Evolutionary conservation across 2,888 invertebrate species (phyloP).

Genomic region (Sericinus montela): DNA sequence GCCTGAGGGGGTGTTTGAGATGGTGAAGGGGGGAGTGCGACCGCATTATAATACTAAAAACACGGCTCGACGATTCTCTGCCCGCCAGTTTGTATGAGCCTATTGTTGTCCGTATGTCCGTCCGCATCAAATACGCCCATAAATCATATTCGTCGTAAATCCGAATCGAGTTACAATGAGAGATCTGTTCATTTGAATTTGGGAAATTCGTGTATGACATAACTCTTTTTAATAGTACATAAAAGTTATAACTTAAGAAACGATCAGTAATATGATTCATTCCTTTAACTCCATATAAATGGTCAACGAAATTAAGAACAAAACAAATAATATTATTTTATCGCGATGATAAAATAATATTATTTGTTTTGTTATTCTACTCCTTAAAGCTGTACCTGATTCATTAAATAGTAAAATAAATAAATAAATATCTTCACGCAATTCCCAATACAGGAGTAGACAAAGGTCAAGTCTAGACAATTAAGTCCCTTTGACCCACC

Average conservation of each 20-base stretch:
- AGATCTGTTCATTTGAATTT: slow-evolving; percentile 69
- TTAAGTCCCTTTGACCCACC: too few species aligned
- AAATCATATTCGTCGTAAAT: slow-evolving; percentile 78
- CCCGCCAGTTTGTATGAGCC: slow-evolving; percentile 53
- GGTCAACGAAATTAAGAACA: too few species aligned
- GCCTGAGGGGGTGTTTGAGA: slow-evolving; percentile 20
- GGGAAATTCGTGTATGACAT: slow-evolving; percentile 39
- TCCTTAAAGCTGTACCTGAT: too few species aligned
- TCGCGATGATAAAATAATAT: too few species aligned
- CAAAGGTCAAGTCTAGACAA: too few species aligned
- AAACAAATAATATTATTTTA: too few species aligned
- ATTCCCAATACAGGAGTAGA: too few species aligned
- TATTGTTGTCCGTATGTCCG: slow-evolving; percentile 71
- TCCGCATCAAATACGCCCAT: slow-evolving; percentile 71
- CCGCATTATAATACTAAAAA: slow-evolving; percentile 72
- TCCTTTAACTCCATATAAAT: too few species aligned
- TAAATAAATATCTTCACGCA: too few species aligned
- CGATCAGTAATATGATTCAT: neutral
- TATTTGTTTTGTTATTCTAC: too few species aligned
- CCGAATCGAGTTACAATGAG: slow-evolving; percentile 72
- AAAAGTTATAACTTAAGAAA: slow-evolving; percentile 13
- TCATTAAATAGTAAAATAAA: too few species aligned
- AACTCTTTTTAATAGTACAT: slow-evolving; percentile 27
- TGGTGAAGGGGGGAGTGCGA: slow-evolving; percentile 44
- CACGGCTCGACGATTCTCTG: slow-evolving; percentile 51